Evolutionary conservation across 2,797 vertebrate species (phyloP).

Genomic region (Microctenopoma stevenorrisi): DNA sequence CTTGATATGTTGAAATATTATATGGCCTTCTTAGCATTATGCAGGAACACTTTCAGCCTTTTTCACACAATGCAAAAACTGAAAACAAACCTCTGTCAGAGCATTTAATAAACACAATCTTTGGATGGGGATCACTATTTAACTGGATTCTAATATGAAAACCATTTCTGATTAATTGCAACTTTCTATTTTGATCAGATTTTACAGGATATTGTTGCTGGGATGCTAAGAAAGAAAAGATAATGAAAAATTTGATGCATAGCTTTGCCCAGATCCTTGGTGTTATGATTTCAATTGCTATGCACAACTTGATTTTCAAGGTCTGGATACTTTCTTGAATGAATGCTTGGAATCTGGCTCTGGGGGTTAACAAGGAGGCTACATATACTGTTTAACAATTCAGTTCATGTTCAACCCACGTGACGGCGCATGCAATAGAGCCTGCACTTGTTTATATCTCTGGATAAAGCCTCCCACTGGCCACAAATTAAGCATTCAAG

Average conservation of each 20-base stretch:
- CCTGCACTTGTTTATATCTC: conserved; percentile 82
- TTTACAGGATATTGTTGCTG: conserved; percentile 35
- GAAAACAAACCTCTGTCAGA: background rate
- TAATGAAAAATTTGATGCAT: conserved; percentile 62
- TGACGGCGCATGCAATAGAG: conserved; percentile 79
- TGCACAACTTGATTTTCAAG: conserved; percentile 76
- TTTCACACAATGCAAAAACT: background rate
- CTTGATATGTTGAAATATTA: background rate
- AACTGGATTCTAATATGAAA: conserved; percentile 15
- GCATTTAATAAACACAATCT: conserved; percentile 14
- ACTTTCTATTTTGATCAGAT: conserved; percentile 38
- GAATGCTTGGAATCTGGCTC: conserved; percentile 77
- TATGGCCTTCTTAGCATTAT: background rate
- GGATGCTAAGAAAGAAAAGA: conserved; percentile 50
- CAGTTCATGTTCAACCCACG: conserved; percentile 74
- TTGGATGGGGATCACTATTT: background rate
- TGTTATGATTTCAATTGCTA: conserved; percentile 78
- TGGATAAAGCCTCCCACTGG: conserved; percentile 82
- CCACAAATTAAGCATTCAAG: conserved; percentile 84
- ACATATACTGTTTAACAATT: conserved; percentile 79
- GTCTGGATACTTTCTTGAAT: conserved; percentile 75
- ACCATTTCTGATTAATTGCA: conserved; percentile 22
- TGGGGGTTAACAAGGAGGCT: conserved; percentile 80
- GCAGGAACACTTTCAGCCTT: background rate
- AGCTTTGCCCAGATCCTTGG: conserved; percentile 48